These are phyloP conservation scores for Laspeyria flexula DNA, from an alignment of 2,888 invertebrate species.

Conservation along the genomic window DNA sequence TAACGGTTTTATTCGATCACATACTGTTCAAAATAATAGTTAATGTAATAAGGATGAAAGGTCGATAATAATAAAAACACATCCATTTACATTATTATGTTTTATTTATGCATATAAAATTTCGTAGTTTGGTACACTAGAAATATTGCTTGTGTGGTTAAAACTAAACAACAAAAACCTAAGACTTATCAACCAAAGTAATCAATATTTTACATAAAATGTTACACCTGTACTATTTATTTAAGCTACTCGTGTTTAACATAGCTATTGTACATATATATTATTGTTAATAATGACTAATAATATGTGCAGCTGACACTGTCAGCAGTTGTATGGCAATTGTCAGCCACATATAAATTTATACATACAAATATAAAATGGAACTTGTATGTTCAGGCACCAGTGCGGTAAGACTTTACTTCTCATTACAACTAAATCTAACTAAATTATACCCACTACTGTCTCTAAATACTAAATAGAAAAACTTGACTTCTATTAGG, in stretches of 20 bases:
- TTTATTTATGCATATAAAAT: neutral
- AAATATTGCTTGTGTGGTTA: neutral
- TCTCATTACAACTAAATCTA: conserved; percentile 13
- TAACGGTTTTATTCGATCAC: neutral
- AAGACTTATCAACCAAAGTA: neutral
- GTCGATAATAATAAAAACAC: neutral
- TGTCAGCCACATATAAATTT: conserved; percentile 7
- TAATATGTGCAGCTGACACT: no score
- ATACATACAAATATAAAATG: conserved; percentile 21
- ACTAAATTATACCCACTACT: conserved; percentile 2
- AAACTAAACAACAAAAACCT: neutral
- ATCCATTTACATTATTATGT: neutral
- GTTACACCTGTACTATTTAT: neutral
- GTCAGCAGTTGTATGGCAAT: no score
- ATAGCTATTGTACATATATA: conserved; percentile 5
- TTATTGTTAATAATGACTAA: neutral
- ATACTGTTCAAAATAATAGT: no score
- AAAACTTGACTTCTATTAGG: no score
- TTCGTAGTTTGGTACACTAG: neutral
- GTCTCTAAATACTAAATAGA: neutral
- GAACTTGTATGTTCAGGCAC: conserved; percentile 32
- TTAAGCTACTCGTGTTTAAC: no score
- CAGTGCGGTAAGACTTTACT: conserved; percentile 31
- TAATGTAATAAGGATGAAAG: no score
- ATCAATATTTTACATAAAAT: no score